Conservation (phyloP, 2,888 invertebrate species). For the Pristionchus japonicus region DNA sequence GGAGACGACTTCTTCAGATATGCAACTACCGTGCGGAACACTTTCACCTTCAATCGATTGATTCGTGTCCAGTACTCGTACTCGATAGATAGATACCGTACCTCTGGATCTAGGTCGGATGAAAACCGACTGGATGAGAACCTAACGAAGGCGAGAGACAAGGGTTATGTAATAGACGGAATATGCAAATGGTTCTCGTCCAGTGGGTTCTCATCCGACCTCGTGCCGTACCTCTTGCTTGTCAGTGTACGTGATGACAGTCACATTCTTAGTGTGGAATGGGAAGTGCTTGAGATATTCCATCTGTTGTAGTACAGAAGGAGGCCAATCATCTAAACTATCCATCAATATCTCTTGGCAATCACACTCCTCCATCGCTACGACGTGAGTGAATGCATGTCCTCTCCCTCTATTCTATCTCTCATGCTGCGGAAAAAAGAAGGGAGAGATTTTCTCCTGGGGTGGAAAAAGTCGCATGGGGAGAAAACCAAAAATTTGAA, state of each 20-base stretch:
- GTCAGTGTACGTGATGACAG: slow-evolving; percentile 10
- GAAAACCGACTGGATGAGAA: too few relatives aligned
- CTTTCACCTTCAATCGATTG: neutral
- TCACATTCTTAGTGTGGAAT: slow-evolving; percentile 19
- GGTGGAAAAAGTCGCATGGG: too few relatives aligned
- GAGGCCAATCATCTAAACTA: slow-evolving; percentile 32
- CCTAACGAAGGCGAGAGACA: too few relatives aligned
- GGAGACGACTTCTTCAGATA: neutral
- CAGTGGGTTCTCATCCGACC: too few relatives aligned
- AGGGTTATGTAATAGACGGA: neutral
- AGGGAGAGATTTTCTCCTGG: too few relatives aligned
- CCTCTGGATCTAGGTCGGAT: too few relatives aligned
- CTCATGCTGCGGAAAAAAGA: too few relatives aligned
- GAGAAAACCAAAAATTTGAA: too few relatives aligned
- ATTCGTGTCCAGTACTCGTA: too few relatives aligned
- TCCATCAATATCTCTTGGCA: neutral
- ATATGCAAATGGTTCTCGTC: too few relatives aligned
- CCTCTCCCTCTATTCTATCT: too few relatives aligned
- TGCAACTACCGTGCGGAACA: slow-evolving; percentile 36
- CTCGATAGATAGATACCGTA: neutral
- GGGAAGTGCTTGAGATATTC: slow-evolving; percentile 36
- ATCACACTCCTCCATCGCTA: neutral
- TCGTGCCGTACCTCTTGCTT: slow-evolving; percentile 46
- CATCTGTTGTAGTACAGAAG: neutral
- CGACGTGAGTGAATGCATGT: neutral